Base-by-base conservation (phyloP, 92 coral and sea anemone species). In the Nematostella vectensis region DNA sequence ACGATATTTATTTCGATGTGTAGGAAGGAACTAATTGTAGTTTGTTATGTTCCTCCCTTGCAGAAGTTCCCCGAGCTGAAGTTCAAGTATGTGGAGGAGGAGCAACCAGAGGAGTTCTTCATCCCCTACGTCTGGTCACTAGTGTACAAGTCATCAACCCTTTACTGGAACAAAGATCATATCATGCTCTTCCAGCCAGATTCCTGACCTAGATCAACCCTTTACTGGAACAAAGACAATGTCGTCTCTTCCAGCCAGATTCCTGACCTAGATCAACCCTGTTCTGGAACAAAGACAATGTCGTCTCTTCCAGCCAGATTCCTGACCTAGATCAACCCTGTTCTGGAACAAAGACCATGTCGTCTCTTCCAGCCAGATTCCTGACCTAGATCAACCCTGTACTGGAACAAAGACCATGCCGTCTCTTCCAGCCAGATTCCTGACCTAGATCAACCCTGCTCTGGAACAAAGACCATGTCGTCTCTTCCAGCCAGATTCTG, bases 71-170 rank as follows among this genome's bases (percentile, higher is more conserved):
- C 98, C 31, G 98, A 91, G 39, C 54, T 91, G 40, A 91, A 91
- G 57, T 91, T 91, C 70, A 91, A 91, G 57, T 91, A 91, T 63
- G 95, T 91, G 31, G 98, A 91, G 52, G 98, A 91, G 52, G 98
- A 91, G 19, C 98, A 91, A 43, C 98, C 98, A 0, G 98, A 91
- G 37, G 98, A 91, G 69, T 91, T 91, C 50, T 91, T 91, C 27
- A 91, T 91, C 44, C 98, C 98, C 13, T 91, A 91, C 33, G 98
- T 91, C 8, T 91, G 98, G 98, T 91, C 98, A 12, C 65, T 91
- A 25, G 98, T 91, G 48, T 91, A 85, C 71, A 91, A 82, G 63
- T 87, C 95, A 11, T 87, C 98, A 8, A 61, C 78, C 31, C 65
- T 91, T 11, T 91, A 85, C 67, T 91, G 98, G 98, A 85, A 91